A percentile compares a stretch with the other conserved stretches of the same genome.
Conservation (phyloP, 2,797 vertebrate species). For the Gymnocypris eckloni region DNA sequence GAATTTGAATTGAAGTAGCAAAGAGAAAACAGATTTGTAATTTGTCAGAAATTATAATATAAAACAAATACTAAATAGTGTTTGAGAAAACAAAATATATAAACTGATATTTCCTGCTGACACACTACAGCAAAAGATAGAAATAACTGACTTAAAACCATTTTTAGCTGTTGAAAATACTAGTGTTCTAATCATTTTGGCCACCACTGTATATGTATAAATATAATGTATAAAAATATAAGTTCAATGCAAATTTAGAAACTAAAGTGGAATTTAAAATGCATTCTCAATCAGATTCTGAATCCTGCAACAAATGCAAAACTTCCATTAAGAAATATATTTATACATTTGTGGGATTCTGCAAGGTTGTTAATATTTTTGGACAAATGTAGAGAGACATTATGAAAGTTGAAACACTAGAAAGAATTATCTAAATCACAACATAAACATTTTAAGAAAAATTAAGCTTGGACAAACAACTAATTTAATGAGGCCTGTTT, state of each 20-base stretch:
- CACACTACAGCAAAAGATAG: too few relatives aligned
- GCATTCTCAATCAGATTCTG: not conserved
- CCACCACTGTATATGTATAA: too few relatives aligned
- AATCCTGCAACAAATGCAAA: not conserved
- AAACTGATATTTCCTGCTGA: too few relatives aligned
- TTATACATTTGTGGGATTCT: not conserved
- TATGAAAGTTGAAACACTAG: not conserved
- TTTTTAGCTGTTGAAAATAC: too few relatives aligned
- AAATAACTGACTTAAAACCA: too few relatives aligned
- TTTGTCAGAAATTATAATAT: too few relatives aligned
- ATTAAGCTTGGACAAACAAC: conserved; percentile 74
- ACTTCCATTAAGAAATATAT: not conserved
- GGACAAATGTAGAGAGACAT: not conserved
- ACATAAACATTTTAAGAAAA: conserved; percentile 54
- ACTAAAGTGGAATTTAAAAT: not conserved
- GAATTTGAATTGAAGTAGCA: too few relatives aligned
- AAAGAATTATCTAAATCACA: conserved; percentile 46
- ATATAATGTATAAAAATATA: not conserved
- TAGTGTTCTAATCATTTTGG: too few relatives aligned
- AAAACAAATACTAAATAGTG: too few relatives aligned
- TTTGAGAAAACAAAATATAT: too few relatives aligned
- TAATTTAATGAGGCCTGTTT: conserved; percentile 76
- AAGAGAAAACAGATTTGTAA: too few relatives aligned
- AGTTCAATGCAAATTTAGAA: not conserved
- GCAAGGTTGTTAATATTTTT: not conserved